A percentile compares a stretch with the other conserved stretches of the same genome.
phyloP scores from a whole-genome alignment of 2,113 vertebrate genomes.

The Tenebrosternarchus preto region DNA sequence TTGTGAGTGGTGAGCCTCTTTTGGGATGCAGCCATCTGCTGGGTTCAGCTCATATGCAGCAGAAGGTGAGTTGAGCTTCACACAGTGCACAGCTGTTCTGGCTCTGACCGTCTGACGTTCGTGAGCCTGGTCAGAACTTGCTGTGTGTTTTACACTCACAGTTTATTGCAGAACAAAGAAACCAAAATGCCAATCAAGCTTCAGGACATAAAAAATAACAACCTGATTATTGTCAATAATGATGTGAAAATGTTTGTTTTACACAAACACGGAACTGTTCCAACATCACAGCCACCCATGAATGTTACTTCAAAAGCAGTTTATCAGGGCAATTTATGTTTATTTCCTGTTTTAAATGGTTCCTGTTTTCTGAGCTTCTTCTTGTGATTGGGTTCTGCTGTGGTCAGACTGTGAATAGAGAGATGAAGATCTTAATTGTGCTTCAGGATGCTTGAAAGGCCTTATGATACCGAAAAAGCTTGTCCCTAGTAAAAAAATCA shows the following conservation, averaged over 20 bases:
- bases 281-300: too few relatives aligned
- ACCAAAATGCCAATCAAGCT: too few relatives aligned
- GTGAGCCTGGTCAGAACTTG: neutral
- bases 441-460: too few relatives aligned
- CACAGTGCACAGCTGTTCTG: neutral
- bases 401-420: too few relatives aligned
- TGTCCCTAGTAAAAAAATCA: too few relatives aligned
- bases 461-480: too few relatives aligned
- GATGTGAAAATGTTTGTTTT: neutral
- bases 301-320: too few relatives aligned
- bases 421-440: too few relatives aligned
- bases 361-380: too few relatives aligned
- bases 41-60: neutral
- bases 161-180: neutral
- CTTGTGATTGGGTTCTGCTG: too few relatives aligned
- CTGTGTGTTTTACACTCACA: neutral
- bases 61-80: neutral
- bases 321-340: too few relatives aligned
- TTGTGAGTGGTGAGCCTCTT: conserved; percentile 8
- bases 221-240: neutral
- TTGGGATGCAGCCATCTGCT: conserved; percentile 20
- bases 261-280: neutral
- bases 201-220: neutral
- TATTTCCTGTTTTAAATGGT: too few relatives aligned
- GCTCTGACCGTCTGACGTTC: neutral